phyloP scores from a whole-genome alignment of 1,140 invertebrate species.

The Drosophila ironensis region DNA sequence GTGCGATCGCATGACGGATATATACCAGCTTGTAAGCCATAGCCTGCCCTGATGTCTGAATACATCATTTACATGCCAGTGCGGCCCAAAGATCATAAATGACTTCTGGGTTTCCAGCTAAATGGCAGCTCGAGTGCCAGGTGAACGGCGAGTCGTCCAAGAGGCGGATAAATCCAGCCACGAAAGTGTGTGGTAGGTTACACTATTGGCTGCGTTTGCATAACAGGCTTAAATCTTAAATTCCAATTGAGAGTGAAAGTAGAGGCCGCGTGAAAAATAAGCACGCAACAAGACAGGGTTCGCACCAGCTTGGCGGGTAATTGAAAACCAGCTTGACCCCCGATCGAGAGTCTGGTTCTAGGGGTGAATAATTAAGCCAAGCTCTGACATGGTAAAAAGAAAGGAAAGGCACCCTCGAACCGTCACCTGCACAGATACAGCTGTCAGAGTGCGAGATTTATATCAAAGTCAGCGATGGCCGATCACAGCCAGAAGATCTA shows the following conservation, averaged over 20 bases:
- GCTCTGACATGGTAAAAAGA: neutral
- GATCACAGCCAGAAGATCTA: slow-evolving; percentile 8
- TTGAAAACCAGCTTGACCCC: slow-evolving; percentile 6
- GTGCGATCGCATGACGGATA: slow-evolving; percentile 17
- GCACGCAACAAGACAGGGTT: neutral
- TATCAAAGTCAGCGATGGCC: slow-evolving; percentile 14
- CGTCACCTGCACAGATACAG: slow-evolving; percentile 14
- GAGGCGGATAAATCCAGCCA: slow-evolving; percentile 21
- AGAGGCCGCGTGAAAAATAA: neutral
- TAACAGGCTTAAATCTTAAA: slow-evolving; percentile 54
- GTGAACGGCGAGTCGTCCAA: slow-evolving; percentile 67
- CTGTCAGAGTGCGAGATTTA: slow-evolving; percentile 24
- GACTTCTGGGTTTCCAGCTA: slow-evolving; percentile 56
- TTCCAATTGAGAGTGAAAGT: slow-evolving; percentile 57
- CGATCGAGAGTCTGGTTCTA: slow-evolving; percentile 14
- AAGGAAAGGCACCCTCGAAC: slow-evolving; percentile 11
- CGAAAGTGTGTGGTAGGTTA: slow-evolving; percentile 18
- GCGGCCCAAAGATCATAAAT: slow-evolving; percentile 42
- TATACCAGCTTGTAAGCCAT: no score
- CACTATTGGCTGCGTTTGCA: slow-evolving; percentile 44
- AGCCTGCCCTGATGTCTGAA: slow-evolving; percentile 3
- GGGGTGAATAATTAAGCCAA: slow-evolving; percentile 12
- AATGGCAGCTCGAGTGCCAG: slow-evolving; percentile 29
- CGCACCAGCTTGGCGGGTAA: neutral
- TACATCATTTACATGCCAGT: slow-evolving; percentile 19